phyloP scores from a whole-genome alignment of 2,797 vertebrate genomes.

The Ammospiza maritima region DNA sequence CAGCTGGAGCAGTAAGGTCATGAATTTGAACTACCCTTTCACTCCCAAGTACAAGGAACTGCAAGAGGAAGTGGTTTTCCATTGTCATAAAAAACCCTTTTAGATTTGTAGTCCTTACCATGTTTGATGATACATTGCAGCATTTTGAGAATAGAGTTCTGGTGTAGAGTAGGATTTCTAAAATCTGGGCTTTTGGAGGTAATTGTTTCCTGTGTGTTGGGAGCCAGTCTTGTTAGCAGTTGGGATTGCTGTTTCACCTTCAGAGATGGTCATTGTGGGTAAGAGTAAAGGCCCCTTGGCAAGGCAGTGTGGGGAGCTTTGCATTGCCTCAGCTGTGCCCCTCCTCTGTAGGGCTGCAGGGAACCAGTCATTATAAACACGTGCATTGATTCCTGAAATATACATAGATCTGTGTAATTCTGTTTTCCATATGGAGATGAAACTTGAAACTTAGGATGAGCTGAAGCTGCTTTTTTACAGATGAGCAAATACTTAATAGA shows the following conservation, averaged over 20 bases:
- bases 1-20: slow-evolving; percentile 53
- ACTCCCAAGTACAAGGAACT: slow-evolving; percentile 48
- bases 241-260: background rate
- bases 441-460: background rate
- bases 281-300: background rate
- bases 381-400: background rate
- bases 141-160: background rate
- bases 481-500: background rate
- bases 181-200: background rate
- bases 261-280: background rate
- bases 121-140: background rate
- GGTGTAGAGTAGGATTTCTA: background rate
- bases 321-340: background rate
- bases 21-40: slow-evolving; percentile 74
- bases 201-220: background rate
- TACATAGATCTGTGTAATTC: background rate
- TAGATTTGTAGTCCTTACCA: background rate
- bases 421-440: background rate
- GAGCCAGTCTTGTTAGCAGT: background rate
- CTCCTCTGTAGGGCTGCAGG: background rate
- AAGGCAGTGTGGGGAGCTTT: background rate
- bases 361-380: background rate
- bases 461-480: background rate
- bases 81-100: background rate
- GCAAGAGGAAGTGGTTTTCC: background rate